Evolutionary conservation across 2,888 invertebrate genomes (phyloP), one percentile per base, ranked within the genome.

Genomic region (Polydrusus cervinus): DNA sequence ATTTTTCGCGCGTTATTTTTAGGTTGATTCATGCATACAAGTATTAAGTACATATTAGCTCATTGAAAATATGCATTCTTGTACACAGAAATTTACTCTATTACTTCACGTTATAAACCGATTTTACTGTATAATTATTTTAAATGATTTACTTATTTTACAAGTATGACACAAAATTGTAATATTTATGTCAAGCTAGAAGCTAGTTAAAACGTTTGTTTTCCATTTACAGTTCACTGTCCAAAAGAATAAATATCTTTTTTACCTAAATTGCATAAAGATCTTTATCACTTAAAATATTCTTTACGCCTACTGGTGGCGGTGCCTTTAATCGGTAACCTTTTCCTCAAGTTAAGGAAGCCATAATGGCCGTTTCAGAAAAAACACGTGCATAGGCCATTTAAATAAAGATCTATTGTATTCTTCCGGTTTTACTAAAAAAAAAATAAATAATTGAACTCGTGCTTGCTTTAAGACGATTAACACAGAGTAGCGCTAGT

Each of bases 231-330:
- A 25, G 25, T 25, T 25, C 1, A 13, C n/a, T 13, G n/a, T 43
- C 43, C n/a, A 43, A 11, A n/a, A 43, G 16, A 47, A 13, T n/a
- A 55, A 18, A 11, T 20, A 30, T 13, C n/a, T 55, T 30, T n/a
- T 55, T 55, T 55, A 55, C 49, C 14, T 7, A 65, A 65, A 65
- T 47, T 65, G 65, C 65, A 34, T 65, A n/a, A 14, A 65, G 65
- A 65, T 65, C 30, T 25, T 47, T 51, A 65, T 65, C 65, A 18
- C 34, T 47, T 14, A 49, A 65, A 30, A 65, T 65, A 65, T 65
- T 34, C 34, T 65, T 65, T 49, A 65, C 65, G 65, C 65, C 65
- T 65, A 65, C 65, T 51, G 65, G n/a, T 65, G 65, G 40, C 65
- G 65, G 65, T 51, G 30, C 16, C 65, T 65, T 65, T 65, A 49